These are phyloP conservation scores for Mercenaria mercenaria DNA, from an alignment of 1,140 invertebrate genomes.

Conservation along the genomic window DNA sequence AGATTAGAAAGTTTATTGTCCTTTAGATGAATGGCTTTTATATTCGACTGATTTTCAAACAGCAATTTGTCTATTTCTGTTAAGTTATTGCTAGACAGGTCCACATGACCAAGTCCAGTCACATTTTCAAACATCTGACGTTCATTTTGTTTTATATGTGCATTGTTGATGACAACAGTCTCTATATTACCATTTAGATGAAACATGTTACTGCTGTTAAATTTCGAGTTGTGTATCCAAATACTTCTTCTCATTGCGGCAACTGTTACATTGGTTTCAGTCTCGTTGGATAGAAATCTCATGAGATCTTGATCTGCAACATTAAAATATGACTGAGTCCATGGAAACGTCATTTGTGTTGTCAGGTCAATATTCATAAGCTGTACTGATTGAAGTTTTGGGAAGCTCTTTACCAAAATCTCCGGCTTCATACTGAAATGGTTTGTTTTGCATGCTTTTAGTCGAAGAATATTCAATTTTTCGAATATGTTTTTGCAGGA, in stretches of 20 bases:
- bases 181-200: background rate
- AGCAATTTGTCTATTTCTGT: background rate
- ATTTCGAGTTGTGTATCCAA: background rate
- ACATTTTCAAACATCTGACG: background rate
- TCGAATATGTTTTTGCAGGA: background rate
- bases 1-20: background rate
- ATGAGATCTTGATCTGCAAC: background rate
- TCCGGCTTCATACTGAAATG: background rate
- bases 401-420: background rate
- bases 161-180: background rate
- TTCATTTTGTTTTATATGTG: background rate
- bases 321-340: background rate
- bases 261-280: background rate
- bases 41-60: background rate
- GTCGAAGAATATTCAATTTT: background rate
- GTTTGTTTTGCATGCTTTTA: background rate
- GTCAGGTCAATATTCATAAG: background rate
- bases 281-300: background rate
- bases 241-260: background rate
- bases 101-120: background rate
- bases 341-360: background rate
- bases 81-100: background rate
- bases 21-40: background rate
- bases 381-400: background rate
- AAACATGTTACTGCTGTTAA: background rate